Evolutionary conservation across 2,113 vertebrate genomes (phyloP).

Genomic region (Actenoides hombroni): DNA sequence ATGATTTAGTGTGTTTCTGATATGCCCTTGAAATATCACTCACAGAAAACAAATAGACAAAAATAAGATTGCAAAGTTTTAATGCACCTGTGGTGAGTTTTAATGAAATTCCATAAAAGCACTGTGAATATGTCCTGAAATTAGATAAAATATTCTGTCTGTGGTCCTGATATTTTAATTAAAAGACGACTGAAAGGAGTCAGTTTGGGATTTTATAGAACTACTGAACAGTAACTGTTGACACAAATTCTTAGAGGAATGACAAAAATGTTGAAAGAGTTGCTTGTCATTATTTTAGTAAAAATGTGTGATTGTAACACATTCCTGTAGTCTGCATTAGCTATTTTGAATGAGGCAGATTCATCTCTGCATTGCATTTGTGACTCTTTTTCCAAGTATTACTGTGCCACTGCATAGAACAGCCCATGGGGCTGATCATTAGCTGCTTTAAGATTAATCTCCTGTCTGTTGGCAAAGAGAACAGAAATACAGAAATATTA

Average conservation of each 20-base stretch:
- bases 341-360: neutral
- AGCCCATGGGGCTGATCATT: neutral
- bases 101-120: slow-evolving; percentile 50
- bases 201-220: neutral
- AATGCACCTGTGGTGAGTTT: slow-evolving; percentile 52
- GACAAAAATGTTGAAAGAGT: neutral
- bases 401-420: neutral
- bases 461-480: neutral
- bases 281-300: neutral
- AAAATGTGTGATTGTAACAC: neutral
- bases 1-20: neutral
- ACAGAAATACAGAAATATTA: neutral
- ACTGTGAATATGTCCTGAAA: neutral
- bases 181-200: neutral
- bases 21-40: slow-evolving; percentile 31
- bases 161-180: slow-evolving; percentile 58
- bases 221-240: neutral
- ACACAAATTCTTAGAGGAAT: neutral
- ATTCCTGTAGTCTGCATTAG: neutral
- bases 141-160: neutral
- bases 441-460: neutral
- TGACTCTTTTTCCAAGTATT: neutral
- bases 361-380: neutral
- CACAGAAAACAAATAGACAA: neutral
- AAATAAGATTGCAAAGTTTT: slow-evolving; percentile 24